phyloP scores from a whole-genome alignment of 2,113 vertebrate species.

The Dromaius novaehollandiae region DNA sequence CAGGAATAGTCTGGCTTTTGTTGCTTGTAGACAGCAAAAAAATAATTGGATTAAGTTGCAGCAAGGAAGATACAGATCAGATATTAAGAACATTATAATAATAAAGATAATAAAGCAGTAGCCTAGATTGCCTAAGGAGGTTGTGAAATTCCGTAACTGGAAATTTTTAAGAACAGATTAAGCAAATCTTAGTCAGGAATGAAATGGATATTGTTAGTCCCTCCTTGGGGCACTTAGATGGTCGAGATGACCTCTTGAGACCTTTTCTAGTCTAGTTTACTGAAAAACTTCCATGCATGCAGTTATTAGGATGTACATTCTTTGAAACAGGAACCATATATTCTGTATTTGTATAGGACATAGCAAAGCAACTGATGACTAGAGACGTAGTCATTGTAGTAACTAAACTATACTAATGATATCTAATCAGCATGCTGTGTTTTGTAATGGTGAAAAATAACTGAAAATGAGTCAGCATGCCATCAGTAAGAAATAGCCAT shows the following conservation, averaged over 20 bases:
- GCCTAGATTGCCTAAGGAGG: background rate
- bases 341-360: background rate
- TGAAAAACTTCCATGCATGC: background rate
- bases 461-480: background rate
- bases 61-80: background rate
- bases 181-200: background rate
- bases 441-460: background rate
- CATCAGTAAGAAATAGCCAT: background rate
- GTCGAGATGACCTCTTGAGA: background rate
- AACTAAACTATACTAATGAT: background rate
- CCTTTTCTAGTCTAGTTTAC: background rate
- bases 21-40: background rate
- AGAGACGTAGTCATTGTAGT: background rate
- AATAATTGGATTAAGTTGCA: background rate
- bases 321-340: background rate
- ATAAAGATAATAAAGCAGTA: background rate
- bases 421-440: background rate
- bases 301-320: background rate
- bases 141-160: background rate
- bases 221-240: background rate
- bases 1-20: background rate
- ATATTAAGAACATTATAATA: background rate
- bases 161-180: background rate
- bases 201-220: background rate
- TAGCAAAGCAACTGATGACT: background rate